Conservation (phyloP, 2,113 vertebrate species). For the Rhinoderma darwinii region DNA sequence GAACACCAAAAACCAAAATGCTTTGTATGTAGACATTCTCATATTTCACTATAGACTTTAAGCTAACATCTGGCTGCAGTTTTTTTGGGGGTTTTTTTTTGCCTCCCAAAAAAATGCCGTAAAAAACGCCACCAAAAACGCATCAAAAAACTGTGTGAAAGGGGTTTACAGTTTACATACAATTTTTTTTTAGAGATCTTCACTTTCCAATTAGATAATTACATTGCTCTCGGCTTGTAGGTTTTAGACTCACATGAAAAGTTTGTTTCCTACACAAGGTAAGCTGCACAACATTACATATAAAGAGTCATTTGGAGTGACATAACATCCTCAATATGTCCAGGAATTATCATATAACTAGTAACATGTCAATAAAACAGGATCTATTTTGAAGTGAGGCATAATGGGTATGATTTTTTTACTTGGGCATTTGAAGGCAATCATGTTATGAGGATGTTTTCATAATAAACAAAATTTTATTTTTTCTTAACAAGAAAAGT, state of each 20-base stretch:
- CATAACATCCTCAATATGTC: neutral
- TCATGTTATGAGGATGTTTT: constrained; percentile 48
- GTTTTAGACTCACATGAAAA: neutral
- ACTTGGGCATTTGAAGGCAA: neutral
- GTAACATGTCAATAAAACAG: constrained; percentile 25
- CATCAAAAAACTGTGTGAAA: neutral
- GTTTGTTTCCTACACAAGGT: neutral
- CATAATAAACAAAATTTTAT: constrained; percentile 52
- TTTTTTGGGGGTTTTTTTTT: too few relatives aligned
- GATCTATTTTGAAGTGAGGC: neutral
- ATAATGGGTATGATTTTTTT: neutral
- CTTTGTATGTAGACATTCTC: too few relatives aligned
- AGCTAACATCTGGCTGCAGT: too few relatives aligned
- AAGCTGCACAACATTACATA: neutral
- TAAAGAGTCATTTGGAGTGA: neutral
- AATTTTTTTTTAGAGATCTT: neutral
- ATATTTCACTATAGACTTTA: too few relatives aligned
- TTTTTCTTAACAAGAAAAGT: constrained; percentile 46
- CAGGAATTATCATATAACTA: neutral
- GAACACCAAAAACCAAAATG: too few relatives aligned
- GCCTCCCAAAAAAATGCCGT: too few relatives aligned
- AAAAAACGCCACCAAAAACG: too few relatives aligned
- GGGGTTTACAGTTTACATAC: neutral
- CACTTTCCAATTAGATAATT: neutral
- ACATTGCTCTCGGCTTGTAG: neutral